Evolutionary conservation across 2,888 invertebrate genomes (phyloP).

Genomic region (Pandemis corylana): DNA sequence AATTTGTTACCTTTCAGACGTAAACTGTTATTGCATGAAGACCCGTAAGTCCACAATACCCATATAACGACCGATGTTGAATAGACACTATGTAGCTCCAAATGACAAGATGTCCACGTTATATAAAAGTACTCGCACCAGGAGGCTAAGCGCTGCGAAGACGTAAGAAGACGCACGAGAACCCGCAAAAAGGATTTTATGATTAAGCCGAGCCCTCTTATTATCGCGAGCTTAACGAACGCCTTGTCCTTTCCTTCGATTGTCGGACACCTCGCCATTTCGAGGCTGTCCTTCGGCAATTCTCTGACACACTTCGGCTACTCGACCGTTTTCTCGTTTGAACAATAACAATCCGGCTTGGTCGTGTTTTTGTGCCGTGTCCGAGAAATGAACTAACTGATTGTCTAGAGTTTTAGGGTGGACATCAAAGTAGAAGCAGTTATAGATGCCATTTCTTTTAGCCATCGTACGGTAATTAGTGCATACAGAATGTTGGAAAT

Average conservation of each 20-base stretch:
- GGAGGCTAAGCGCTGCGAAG: slow-evolving; percentile 20
- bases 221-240: slow-evolving; percentile 38
- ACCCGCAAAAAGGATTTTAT: slow-evolving; percentile 35
- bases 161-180: slow-evolving; percentile 31
- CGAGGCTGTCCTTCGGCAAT: slow-evolving; percentile 8
- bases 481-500: too few relatives aligned
- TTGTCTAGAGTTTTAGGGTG: slow-evolving; percentile 7
- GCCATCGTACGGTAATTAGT: neutral
- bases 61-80: neutral
- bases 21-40: too few relatives aligned
- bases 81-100: neutral
- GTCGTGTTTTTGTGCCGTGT: slow-evolving; percentile 25
- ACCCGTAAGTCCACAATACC: too few relatives aligned
- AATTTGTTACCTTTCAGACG: too few relatives aligned
- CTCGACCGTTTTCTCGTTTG: slow-evolving; percentile 10
- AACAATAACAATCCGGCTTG: slow-evolving; percentile 17
- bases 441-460: neutral
- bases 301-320: slow-evolving; percentile 17
- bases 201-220: slow-evolving; percentile 40
- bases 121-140: neutral
- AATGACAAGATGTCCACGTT: neutral
- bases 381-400: slow-evolving; percentile 9
- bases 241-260: slow-evolving; percentile 30
- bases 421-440: neutral
- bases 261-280: slow-evolving; percentile 29